These are phyloP conservation scores for Tanytarsus gracilentus DNA, from an alignment of 2,888 invertebrate genomes.

Conservation along the genomic window DNA sequence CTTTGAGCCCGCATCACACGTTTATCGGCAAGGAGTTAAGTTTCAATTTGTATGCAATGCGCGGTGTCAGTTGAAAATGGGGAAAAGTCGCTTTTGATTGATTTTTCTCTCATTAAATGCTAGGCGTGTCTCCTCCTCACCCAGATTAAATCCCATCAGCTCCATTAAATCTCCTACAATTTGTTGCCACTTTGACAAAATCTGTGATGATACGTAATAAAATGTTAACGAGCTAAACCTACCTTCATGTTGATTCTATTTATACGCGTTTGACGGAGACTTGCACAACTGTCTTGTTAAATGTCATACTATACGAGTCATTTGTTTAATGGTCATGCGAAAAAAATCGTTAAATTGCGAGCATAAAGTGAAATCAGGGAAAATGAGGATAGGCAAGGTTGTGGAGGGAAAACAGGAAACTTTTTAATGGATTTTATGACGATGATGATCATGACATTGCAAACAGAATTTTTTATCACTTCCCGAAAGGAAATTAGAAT, in stretches of 20 bases:
- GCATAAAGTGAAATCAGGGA: background rate
- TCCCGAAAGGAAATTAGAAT: no score
- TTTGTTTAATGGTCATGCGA: background rate
- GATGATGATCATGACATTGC: background rate
- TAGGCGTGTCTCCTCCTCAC: background rate
- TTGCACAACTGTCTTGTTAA: background rate
- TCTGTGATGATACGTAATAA: background rate
- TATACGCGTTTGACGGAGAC: conserved; percentile 1
- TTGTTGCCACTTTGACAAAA: no score
- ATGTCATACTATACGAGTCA: background rate
- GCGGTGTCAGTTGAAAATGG: background rate
- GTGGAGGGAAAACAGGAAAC: background rate
- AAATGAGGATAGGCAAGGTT: background rate
- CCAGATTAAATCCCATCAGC: no score
- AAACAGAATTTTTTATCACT: background rate
- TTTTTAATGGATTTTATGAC: background rate
- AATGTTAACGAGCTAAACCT: conserved; percentile 8
- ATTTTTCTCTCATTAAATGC: conserved; percentile 3
- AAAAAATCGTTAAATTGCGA: background rate
- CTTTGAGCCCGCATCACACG: no score
- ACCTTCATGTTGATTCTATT: conserved; percentile 12
- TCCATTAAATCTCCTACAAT: no score
- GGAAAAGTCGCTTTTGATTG: background rate
- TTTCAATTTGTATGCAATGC: no score
- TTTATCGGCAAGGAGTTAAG: no score